phyloP scores from a whole-genome alignment of 92 coral and sea anemone genomes.

The Paramuricea clavata region DNA sequence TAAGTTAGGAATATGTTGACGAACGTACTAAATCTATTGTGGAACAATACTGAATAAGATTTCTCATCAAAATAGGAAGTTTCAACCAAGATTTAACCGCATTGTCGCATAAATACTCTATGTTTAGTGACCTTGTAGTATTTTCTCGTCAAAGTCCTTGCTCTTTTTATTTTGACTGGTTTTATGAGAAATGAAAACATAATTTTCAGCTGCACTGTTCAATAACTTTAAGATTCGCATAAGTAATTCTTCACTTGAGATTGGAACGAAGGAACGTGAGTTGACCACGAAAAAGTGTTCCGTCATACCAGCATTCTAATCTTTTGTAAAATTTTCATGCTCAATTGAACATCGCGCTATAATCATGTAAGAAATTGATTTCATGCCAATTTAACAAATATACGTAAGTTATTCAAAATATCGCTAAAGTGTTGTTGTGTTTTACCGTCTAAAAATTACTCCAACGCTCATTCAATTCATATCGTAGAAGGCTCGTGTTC shows the following conservation, averaged over 20 bases:
- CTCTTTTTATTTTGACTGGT: background rate
- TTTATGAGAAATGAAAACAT: no score
- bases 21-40: background rate
- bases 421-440: background rate
- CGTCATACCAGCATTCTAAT: no score
- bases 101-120: background rate
- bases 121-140: background rate
- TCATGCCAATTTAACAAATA: background rate
- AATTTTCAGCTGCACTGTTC: background rate
- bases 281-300: no score
- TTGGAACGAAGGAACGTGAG: no score
- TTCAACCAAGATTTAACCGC: background rate
- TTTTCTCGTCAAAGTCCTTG: background rate
- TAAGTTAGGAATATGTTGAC: background rate
- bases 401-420: background rate
- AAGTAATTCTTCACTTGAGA: background rate
- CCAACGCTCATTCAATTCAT: no score
- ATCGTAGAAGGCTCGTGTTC: no score
- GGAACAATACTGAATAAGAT: background rate
- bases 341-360: background rate
- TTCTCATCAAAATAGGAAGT: background rate
- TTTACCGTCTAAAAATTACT: background rate
- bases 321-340: background rate
- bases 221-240: background rate
- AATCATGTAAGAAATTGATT: background rate